These are phyloP conservation scores for Chouioia cunea DNA, from an alignment of 2,888 invertebrate species.

Conservation along the genomic window DNA sequence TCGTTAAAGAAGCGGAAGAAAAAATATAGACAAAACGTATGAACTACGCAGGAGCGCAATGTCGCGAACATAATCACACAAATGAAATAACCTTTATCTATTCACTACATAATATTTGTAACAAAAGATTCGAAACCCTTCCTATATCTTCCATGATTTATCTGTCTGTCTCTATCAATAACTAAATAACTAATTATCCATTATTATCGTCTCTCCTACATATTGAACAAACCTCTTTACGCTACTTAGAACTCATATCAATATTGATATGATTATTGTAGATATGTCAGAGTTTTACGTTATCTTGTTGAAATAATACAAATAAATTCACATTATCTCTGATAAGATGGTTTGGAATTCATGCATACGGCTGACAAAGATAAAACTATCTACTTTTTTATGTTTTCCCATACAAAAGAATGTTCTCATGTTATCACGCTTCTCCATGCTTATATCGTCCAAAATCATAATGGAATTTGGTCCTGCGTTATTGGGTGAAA, in stretches of 20 bases:
- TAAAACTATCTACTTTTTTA: neutral
- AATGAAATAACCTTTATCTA: too few relatives aligned
- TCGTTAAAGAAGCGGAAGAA: neutral
- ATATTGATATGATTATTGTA: neutral
- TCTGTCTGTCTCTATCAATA: neutral
- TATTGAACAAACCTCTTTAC: neutral
- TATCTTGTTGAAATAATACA: neutral
- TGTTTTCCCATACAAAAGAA: too few relatives aligned
- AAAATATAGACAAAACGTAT: too few relatives aligned
- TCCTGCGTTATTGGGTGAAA: too few relatives aligned
- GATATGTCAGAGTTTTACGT: neutral
- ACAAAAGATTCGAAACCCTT: neutral
- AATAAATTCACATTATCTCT: neutral
- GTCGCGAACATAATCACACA: too few relatives aligned
- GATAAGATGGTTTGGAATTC: neutral
- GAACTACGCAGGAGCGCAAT: too few relatives aligned
- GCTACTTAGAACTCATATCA: neutral
- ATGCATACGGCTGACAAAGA: slow-evolving; percentile 47
- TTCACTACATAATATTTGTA: neutral
- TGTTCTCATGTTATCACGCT: slow-evolving; percentile 44
- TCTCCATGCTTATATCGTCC: slow-evolving; percentile 61
- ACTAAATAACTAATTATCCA: neutral
- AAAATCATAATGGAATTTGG: too few relatives aligned
- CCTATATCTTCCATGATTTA: neutral
- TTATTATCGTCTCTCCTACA: neutral